Conservation (phyloP, 1,140 invertebrate species). For the Trichomalopsis sarcophagae region DNA sequence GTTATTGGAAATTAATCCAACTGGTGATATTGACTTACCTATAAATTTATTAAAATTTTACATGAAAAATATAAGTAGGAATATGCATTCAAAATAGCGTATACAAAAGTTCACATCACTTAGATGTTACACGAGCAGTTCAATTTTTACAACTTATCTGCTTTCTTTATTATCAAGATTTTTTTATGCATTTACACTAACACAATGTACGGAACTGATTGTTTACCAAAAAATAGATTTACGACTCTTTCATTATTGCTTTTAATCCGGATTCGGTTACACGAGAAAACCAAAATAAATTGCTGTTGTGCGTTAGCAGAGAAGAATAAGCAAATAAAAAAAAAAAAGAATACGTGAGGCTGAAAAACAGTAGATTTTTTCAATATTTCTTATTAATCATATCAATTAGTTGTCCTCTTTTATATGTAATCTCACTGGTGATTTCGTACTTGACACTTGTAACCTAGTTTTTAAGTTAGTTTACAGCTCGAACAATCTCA, state of each 20-base stretch:
- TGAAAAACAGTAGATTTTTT: conserved; percentile 34
- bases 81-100: conserved; percentile 11
- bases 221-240: neutral
- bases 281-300: neutral
- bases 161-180: conserved; percentile 15
- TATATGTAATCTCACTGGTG: neutral
- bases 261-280: conserved; percentile 1
- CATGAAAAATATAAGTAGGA: conserved; percentile 4
- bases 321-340: neutral
- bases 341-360: conserved; percentile 19
- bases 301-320: neutral
- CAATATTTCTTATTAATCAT: conserved; percentile 28
- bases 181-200: conserved; percentile 36
- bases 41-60: conserved; percentile 38
- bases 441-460: conserved; percentile 30
- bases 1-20: conserved; percentile 46
- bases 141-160: conserved; percentile 14
- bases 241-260: neutral
- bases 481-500: conserved; percentile 10
- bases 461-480: conserved; percentile 20
- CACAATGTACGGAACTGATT: conserved; percentile 32
- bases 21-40: conserved; percentile 41
- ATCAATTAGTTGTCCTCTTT: conserved; percentile 33
- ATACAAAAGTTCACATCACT: conserved; percentile 19
- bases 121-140: neutral